Conservation (phyloP, 2,888 invertebrate species). For the Perizoma flavofasciatum region DNA sequence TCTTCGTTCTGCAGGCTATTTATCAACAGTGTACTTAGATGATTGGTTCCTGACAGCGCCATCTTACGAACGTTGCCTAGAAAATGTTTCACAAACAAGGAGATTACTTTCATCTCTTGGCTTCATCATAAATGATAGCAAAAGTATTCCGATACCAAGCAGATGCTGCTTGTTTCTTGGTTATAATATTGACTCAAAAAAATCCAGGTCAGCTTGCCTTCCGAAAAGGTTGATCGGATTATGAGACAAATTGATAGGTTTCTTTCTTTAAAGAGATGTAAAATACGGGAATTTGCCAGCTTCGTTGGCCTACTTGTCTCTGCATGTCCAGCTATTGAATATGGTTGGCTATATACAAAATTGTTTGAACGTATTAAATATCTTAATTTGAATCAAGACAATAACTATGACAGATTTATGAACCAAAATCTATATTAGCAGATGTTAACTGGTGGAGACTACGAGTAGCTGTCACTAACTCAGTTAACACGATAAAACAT, state of each 20-base stretch:
- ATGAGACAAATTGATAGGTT: too few species aligned
- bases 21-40: constrained; percentile 34
- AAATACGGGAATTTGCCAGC: constrained; percentile 34
- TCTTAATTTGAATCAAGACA: constrained; percentile 14
- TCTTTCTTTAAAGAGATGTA: constrained; percentile 17
- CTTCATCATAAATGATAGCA: not conserved
- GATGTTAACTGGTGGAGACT: too few species aligned
- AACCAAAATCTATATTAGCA: not conserved
- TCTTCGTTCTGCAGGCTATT: constrained; percentile 16
- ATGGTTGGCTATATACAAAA: constrained; percentile 47
- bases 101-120: not conserved
- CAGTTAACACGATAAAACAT: constrained; percentile 5
- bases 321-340: constrained; percentile 45
- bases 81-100: constrained; percentile 3
- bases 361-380: constrained; percentile 35
- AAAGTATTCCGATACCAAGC: not conserved
- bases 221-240: too few species aligned
- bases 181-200: too few species aligned
- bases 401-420: not conserved
- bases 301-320: constrained; percentile 38
- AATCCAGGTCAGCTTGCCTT: too few species aligned
- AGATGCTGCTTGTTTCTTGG: not conserved
- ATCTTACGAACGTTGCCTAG: constrained; percentile 10
- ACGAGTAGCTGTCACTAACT: not conserved
- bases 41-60: constrained; percentile 9